Conservation (phyloP, 2,113 vertebrate species). For the Poicephalus meyeri region DNA sequence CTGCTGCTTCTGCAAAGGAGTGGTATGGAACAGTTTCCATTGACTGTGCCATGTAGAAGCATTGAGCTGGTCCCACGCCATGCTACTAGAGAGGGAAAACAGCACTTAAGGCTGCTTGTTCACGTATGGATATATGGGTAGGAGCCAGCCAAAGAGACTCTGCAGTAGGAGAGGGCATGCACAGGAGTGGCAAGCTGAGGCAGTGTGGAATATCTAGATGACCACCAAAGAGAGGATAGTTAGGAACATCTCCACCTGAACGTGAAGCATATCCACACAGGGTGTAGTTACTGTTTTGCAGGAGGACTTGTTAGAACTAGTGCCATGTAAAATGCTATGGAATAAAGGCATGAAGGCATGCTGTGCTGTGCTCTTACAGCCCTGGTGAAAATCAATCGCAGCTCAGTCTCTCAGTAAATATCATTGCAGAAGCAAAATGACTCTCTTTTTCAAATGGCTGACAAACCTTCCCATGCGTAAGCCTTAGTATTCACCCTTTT, state of each 20-base stretch:
- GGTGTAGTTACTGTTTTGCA: background rate
- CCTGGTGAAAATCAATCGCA: constrained; percentile 8
- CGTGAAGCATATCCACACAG: background rate
- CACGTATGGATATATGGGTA: background rate
- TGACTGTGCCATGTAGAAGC: background rate
- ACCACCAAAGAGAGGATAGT: background rate
- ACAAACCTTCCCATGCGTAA: background rate
- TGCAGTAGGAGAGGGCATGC: background rate
- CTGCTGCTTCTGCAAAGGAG: background rate
- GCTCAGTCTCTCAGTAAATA: background rate
- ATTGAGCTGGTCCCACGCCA: background rate
- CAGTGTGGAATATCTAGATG: background rate
- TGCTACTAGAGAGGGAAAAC: background rate
- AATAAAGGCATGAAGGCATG: background rate
- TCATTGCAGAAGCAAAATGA: background rate
- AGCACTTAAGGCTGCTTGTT: background rate
- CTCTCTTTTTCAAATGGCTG: background rate
- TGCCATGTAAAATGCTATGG: background rate
- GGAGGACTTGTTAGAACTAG: background rate
- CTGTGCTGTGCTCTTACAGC: background rate
- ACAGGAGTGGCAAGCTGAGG: background rate
- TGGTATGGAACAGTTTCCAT: background rate
- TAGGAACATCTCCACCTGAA: background rate
- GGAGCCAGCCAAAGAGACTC: background rate
- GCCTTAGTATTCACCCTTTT: background rate